These are phyloP conservation scores for Steinernema khuongi DNA, from an alignment of 1,140 invertebrate genomes.

Conservation along the genomic window DNA sequence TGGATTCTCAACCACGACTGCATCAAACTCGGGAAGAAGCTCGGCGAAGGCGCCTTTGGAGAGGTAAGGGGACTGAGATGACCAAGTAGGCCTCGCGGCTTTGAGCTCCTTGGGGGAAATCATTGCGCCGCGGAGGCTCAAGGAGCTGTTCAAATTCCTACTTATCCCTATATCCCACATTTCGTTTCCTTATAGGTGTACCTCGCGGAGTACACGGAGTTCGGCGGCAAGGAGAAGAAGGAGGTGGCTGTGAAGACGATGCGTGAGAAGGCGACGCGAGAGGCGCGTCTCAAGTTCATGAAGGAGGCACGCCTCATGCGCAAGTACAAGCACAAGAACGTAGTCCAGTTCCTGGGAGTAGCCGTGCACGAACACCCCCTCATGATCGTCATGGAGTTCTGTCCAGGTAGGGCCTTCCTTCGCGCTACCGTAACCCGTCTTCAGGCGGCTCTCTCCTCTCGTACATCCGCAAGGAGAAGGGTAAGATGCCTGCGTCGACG, in stretches of 20 bases:
- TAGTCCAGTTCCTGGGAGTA: slow-evolving; percentile 60
- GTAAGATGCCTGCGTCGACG: slow-evolving; percentile 28
- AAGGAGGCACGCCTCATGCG: slow-evolving; percentile 37
- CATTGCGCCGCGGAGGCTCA: too few species aligned
- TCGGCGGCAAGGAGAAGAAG: slow-evolving; percentile 22
- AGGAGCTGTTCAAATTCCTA: neutral
- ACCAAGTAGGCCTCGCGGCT: too few species aligned
- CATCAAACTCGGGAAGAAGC: slow-evolving; percentile 42
- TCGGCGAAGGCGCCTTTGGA: slow-evolving; percentile 48
- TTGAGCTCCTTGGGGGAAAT: too few species aligned
- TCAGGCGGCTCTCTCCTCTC: slow-evolving; percentile 21
- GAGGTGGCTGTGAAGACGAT: slow-evolving; percentile 39
- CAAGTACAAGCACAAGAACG: slow-evolving; percentile 57
- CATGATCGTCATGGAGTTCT: slow-evolving; percentile 41
- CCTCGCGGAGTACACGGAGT: slow-evolving; percentile 29
- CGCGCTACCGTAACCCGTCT: neutral
- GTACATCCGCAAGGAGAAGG: slow-evolving; percentile 24
- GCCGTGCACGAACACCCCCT: slow-evolving; percentile 60
- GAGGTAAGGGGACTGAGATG: slow-evolving; percentile 23
- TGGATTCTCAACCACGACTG: slow-evolving; percentile 50
- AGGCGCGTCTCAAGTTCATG: slow-evolving; percentile 39
- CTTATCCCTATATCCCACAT: too few species aligned
- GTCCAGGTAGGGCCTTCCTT: slow-evolving; percentile 18
- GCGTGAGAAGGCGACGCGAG: slow-evolving; percentile 30
- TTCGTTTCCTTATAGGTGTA: slow-evolving; percentile 32